Percentiles rank a stretch among this genome's conserved stretches.
phyloP scores from a whole-genome alignment of 2,797 vertebrate species.

The Echiichthys vipera region DNA sequence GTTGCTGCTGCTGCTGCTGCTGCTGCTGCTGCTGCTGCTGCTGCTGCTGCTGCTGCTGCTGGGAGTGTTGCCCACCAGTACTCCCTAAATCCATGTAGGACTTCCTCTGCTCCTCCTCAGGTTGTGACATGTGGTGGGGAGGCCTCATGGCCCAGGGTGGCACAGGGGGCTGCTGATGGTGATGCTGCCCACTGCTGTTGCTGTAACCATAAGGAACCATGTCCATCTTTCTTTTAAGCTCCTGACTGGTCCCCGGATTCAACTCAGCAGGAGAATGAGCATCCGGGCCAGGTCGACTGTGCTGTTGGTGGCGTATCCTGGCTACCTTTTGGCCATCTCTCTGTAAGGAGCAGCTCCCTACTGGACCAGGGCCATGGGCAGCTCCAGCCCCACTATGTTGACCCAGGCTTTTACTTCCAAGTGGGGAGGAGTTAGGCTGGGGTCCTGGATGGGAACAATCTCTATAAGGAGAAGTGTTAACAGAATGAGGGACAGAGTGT shows the following conservation, averaged over 20 bases:
- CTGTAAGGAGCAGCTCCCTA: slow-evolving; percentile 92
- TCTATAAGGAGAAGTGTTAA: slow-evolving; percentile 87
- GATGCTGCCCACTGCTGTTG: slow-evolving; percentile 84
- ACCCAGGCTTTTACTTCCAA: slow-evolving; percentile 79
- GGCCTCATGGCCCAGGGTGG: slow-evolving; percentile 84
- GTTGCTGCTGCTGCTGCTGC: slow-evolving; percentile 66
- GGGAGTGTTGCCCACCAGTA: slow-evolving; percentile 79
- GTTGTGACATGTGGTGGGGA: slow-evolving; percentile 86
- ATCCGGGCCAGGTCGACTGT: slow-evolving; percentile 82
- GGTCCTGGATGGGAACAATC: slow-evolving; percentile 90
- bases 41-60: slow-evolving; percentile 69
- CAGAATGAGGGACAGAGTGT: slow-evolving; percentile 88
- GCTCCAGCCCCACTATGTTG: slow-evolving; percentile 74
- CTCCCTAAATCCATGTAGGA: slow-evolving; percentile 91
- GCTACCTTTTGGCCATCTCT: slow-evolving; percentile 93
- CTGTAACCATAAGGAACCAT: slow-evolving; percentile 88
- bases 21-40: slow-evolving; percentile 68
- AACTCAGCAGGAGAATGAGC: slow-evolving; percentile 75
- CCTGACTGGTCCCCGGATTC: slow-evolving; percentile 78
- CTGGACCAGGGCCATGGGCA: slow-evolving; percentile 60
- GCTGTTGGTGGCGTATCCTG: slow-evolving; percentile 96
- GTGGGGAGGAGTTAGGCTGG: slow-evolving; percentile 80
- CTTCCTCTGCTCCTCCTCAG: slow-evolving; percentile 86
- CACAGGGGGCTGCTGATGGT: slow-evolving; percentile 85
- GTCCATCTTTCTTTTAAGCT: slow-evolving; percentile 91